Percentiles rank a stretch among this genome's conserved stretches.
Conservation (phyloP, 2,888 invertebrate species). For the Latrodectus elegans region DNA sequence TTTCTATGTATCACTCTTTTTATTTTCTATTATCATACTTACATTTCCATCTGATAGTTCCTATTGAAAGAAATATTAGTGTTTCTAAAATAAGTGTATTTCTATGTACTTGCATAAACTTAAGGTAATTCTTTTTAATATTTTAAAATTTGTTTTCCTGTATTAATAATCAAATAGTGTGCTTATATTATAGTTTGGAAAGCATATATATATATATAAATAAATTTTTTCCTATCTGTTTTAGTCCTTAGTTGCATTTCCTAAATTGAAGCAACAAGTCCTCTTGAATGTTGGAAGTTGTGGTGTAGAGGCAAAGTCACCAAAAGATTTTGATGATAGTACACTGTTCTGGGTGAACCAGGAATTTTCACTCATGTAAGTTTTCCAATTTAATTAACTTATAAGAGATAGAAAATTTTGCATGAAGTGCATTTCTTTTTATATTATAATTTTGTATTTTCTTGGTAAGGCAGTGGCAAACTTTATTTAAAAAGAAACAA, state of each 20-base stretch:
- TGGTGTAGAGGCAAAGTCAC: constrained; percentile 84
- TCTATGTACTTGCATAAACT: no score
- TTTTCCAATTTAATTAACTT: constrained; percentile 64
- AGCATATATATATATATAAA: neutral
- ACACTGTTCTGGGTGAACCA: constrained; percentile 98
- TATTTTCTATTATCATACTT: no score
- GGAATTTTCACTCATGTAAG: constrained; percentile 88
- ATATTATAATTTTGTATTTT: neutral
- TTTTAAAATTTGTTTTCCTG: no score
- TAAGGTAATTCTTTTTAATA: no score
- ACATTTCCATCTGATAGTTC: no score
- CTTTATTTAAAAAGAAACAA: no score
- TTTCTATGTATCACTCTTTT: no score
- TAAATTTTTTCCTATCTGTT: constrained; percentile 69
- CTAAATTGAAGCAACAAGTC: constrained; percentile 85
- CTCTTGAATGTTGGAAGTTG: constrained; percentile 11
- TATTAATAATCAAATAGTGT: no score
- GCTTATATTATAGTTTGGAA: no score
- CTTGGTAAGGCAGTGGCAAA: neutral
- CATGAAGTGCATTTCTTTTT: neutral
- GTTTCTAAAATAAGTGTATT: no score
- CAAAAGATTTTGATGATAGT: constrained; percentile 94
- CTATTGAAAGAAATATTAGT: no score
- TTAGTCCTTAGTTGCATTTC: constrained; percentile 93
- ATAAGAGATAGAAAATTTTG: neutral